Percentiles rank a stretch among this genome's conserved stretches.
These are phyloP conservation scores for Sphaerodactylus townsendi DNA, from an alignment of 2,113 vertebrate genomes.

Conservation along the genomic window DNA sequence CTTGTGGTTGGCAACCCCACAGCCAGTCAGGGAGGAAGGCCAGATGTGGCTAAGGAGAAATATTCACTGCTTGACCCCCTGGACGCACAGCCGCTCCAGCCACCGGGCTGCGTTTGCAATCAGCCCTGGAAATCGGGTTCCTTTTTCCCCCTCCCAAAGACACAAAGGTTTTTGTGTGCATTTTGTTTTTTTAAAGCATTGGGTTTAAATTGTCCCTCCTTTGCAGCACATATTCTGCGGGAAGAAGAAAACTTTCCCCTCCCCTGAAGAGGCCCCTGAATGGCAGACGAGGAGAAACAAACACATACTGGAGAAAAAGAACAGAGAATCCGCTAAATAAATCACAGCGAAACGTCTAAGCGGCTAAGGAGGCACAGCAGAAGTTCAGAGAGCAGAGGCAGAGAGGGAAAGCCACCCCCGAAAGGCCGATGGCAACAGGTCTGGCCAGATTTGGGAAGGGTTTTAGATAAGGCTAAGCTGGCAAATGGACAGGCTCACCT, in stretches of 20 bases:
- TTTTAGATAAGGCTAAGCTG: neutral
- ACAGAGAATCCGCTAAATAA: neutral
- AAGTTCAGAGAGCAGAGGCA: neutral
- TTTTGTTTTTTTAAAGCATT: neutral
- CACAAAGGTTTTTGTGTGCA: neutral
- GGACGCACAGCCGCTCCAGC: too few relatives aligned
- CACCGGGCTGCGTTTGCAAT: neutral
- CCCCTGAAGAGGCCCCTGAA: neutral
- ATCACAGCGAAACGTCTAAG: conserved; percentile 4
- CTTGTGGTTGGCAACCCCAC: too few relatives aligned
- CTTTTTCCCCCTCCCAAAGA: neutral
- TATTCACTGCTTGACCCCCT: neutral
- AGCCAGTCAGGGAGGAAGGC: too few relatives aligned
- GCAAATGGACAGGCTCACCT: neutral
- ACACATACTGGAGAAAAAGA: neutral
- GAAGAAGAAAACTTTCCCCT: neutral
- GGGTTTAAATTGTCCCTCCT: neutral
- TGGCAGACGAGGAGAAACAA: neutral
- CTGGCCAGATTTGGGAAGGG: neutral
- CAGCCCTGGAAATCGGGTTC: neutral
- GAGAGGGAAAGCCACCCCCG: neutral
- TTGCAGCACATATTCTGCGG: neutral
- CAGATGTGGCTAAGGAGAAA: neutral
- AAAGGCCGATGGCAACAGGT: neutral
- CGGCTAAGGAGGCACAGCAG: neutral